Evolutionary conservation across 1,140 invertebrate genomes (phyloP).

Genomic region (Drosophila serrata): DNA sequence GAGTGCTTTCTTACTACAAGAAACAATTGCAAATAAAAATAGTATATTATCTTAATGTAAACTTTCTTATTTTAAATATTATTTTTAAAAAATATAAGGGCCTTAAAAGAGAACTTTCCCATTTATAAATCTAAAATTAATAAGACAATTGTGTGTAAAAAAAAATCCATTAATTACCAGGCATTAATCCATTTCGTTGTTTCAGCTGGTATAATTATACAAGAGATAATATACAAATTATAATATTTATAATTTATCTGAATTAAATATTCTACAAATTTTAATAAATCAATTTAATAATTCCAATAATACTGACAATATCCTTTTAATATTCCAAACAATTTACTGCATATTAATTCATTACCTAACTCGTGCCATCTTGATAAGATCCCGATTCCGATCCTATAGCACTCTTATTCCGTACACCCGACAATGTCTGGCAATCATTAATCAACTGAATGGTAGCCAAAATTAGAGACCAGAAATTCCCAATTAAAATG

Average conservation of each 20-base stretch:
- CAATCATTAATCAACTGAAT: slow-evolving; percentile 67
- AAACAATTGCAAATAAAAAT: too few species aligned
- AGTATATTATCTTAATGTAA: too few species aligned
- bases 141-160: background rate
- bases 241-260: too few species aligned
- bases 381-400: background rate
- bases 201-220: too few species aligned
- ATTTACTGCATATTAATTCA: slow-evolving; percentile 12
- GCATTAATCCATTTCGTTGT: too few species aligned
- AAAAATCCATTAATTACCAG: background rate
- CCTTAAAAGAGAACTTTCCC: background rate
- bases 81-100: background rate
- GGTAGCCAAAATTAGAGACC: slow-evolving; percentile 48
- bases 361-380: slow-evolving; percentile 12
- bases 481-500: slow-evolving; percentile 68
- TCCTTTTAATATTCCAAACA: background rate
- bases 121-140: background rate
- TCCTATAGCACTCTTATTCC: slow-evolving; percentile 18
- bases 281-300: background rate
- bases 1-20: too few species aligned
- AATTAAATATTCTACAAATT: too few species aligned
- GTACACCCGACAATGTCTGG: slow-evolving; percentile 28
- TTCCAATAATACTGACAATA: background rate
- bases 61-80: background rate
- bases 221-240: too few species aligned